A percentile compares a stretch with the other conserved stretches of the same genome.
These are phyloP conservation scores for Chiropotes sagulatus DNA, from an alignment of 2,797 vertebrate species.

Conservation along the genomic window DNA sequence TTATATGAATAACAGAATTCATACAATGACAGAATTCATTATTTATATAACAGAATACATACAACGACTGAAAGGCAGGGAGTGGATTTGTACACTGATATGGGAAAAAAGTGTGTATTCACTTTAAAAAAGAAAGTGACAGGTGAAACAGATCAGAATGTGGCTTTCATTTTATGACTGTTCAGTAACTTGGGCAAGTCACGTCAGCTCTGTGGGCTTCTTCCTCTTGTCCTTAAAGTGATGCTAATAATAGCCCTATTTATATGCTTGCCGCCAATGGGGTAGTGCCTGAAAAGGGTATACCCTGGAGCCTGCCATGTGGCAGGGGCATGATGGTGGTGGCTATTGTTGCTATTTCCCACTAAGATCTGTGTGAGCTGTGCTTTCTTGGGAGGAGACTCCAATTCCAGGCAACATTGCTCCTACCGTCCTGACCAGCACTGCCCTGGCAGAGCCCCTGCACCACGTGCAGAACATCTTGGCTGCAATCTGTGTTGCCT, in stretches of 20 bases:
- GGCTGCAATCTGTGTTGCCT: neutral
- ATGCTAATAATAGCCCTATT: no score
- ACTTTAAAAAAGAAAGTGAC: neutral
- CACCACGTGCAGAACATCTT: accelerated
- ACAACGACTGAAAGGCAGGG: neutral
- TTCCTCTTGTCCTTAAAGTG: neutral
- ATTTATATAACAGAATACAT: neutral
- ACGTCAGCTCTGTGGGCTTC: neutral
- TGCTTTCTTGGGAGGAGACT: neutral
- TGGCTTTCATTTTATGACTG: neutral
- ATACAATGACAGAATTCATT: neutral
- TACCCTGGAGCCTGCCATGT: no score
- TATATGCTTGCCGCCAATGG: neutral
- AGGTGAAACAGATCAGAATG: neutral
- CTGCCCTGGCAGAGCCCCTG: no score
- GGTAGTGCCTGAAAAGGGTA: no score
- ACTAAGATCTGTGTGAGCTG: neutral
- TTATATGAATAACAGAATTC: neutral
- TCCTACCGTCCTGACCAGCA: neutral
- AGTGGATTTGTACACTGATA: neutral
- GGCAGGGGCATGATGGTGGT: neutral
- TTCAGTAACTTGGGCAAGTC: neutral
- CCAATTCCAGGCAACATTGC: neutral
- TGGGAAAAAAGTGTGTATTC: neutral
- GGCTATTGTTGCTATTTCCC: neutral